phyloP scores from a whole-genome alignment of 2,113 vertebrate genomes.

The Tyrannus savana region DNA sequence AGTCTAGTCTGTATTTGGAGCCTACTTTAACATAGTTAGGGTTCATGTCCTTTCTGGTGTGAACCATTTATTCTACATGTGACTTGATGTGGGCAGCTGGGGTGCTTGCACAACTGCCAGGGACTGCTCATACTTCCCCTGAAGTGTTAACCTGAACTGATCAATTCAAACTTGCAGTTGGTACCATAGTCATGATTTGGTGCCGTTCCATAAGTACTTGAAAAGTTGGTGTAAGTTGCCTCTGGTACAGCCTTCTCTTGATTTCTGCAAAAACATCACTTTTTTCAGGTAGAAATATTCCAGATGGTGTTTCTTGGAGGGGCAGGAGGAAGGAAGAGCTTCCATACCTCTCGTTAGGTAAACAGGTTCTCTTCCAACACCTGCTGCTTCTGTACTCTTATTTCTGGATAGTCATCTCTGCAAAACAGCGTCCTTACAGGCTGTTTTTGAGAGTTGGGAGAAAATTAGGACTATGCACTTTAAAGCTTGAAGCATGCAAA shows the following conservation, averaged over 20 bases:
- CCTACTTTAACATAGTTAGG: neutral
- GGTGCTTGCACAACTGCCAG: neutral
- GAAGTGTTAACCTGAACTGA: neutral
- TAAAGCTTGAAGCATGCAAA: neutral
- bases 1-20: neutral
- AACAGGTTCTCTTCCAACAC: neutral
- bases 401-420: neutral
- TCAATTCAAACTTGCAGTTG: neutral
- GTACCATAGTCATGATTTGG: neutral
- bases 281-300: neutral
- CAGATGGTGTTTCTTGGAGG: neutral
- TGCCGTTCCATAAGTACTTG: neutral
- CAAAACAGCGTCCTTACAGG: neutral
- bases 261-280: neutral
- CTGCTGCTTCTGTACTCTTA: neutral
- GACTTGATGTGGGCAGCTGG: neutral
- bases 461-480: neutral
- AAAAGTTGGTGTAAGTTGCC: neutral
- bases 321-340: neutral
- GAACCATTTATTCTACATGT: neutral
- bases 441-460: neutral
- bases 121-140: neutral
- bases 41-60: neutral
- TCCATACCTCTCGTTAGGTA: neutral
- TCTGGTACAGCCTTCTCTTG: neutral